phyloP scores from a whole-genome alignment of 2,888 invertebrate species.

The Anthrax anthrax region DNA sequence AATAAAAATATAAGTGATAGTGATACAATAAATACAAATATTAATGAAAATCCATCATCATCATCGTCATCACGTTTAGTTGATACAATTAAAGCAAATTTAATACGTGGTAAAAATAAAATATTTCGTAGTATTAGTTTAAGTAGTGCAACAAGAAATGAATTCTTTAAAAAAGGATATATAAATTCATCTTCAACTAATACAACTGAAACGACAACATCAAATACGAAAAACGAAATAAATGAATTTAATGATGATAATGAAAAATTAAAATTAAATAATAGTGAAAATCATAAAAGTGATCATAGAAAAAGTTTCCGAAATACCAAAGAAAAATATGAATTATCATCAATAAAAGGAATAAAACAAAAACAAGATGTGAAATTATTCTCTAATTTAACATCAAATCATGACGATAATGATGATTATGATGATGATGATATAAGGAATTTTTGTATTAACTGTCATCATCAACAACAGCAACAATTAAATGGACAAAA shows the following conservation, averaged over 20 bases:
- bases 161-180: background rate
- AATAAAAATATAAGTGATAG: too few relatives aligned
- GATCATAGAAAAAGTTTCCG: background rate
- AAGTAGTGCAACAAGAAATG: slow-evolving; percentile 4
- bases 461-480: background rate
- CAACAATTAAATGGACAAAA: background rate
- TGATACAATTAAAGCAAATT: background rate
- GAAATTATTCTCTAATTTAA: background rate
- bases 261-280: background rate
- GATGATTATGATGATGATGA: background rate
- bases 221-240: too few relatives aligned
- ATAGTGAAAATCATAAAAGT: background rate
- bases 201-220: too few relatives aligned
- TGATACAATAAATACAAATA: too few relatives aligned
- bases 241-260: too few relatives aligned
- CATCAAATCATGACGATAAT: background rate
- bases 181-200: background rate
- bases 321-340: background rate
- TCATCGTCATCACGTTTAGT: background rate
- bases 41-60: background rate
- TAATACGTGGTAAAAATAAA: background rate
- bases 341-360: background rate
- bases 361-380: background rate
- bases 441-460: background rate
- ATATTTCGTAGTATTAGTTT: slow-evolving; percentile 3